Evolutionary conservation across 2,797 vertebrate species (phyloP), one percentile per base, ranked within the genome.

Genomic region (Diglossa cyanea): DNA sequence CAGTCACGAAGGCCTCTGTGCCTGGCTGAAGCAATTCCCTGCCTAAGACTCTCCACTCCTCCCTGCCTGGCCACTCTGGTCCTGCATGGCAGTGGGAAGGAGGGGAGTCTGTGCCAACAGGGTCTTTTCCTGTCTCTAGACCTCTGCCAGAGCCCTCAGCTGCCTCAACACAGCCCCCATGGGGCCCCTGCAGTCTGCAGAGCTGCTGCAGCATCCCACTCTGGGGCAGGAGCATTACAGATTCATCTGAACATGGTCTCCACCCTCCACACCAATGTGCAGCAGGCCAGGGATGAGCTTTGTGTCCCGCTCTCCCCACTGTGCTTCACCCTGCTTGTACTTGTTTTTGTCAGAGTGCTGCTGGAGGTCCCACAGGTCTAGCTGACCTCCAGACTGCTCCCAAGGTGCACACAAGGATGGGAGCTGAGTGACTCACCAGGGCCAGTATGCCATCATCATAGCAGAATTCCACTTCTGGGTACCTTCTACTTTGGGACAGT

Each of bases 1-100:
- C 0, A 0, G 20, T 21, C 37, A 58, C 26, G 4, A 50, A 65
- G 26, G 61, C 26, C 31, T 66, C 37, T 0, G 1, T 51, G 10
- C 35, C 60, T 57, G 45, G 13, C n/a, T 51, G 66, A 37, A 50
- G 66, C 23, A 37, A 50, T 57, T 28, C 23, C 50, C 37, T 57
- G 50, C 42, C n/a, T 35, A 12, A 75, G n/a, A 37, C 23, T 10
- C 31, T 62, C 26, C 18, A 23, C 35, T 55, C 20, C 20, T 54
- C 25, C 48, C 14, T 55, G 31, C 33, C 11, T 1, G 2, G 30
- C 21, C n/a, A 24, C 26, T 33, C 67, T 6, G 57, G 17, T 11
- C 14, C 8, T 4, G 7, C 2, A 2, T 0, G 5, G 61, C 3
- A 17, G 5, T 3, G 31, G 26, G 9, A 13, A 30, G 16, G 15